Conservation (phyloP, 92 coral and sea anemone species). For the Zoanthus sociatus region DNA sequence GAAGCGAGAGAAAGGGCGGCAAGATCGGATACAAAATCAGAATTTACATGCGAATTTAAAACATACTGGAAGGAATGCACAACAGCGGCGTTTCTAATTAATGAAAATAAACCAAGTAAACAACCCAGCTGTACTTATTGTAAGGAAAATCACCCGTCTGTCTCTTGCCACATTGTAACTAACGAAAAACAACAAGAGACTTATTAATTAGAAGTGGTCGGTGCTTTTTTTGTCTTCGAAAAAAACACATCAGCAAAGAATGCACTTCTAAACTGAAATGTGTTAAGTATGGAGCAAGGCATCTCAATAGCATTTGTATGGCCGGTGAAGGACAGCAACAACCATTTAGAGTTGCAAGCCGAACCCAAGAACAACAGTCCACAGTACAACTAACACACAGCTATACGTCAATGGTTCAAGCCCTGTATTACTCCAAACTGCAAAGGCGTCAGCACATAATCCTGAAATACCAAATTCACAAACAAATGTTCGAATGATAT, state of each 20-base stretch:
- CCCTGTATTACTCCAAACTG: too few relatives aligned
- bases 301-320: background rate
- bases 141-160: conserved; percentile 34
- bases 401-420: too few relatives aligned
- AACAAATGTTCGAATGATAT: background rate
- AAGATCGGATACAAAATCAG: too few relatives aligned
- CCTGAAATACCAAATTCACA: background rate
- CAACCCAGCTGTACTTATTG: background rate
- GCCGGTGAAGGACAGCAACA: too few relatives aligned
- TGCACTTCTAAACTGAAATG: conserved; percentile 36
- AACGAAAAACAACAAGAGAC: conserved; percentile 27
- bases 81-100: too few relatives aligned
- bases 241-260: conserved; percentile 36
- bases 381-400: too few relatives aligned
- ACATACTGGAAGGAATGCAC: too few relatives aligned
- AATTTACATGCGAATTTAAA: too few relatives aligned
- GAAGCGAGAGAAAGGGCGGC: too few relatives aligned
- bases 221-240: conserved; percentile 47
- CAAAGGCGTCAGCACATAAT: background rate
- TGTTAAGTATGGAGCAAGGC: conserved; percentile 34
- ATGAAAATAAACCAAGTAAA: too few relatives aligned
- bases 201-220: conserved; percentile 46
- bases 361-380: background rate
- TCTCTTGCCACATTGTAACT: conserved; percentile 44
- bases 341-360: background rate